Conservation (phyloP, 2,797 vertebrate species). For the Nothura maculosa region DNA sequence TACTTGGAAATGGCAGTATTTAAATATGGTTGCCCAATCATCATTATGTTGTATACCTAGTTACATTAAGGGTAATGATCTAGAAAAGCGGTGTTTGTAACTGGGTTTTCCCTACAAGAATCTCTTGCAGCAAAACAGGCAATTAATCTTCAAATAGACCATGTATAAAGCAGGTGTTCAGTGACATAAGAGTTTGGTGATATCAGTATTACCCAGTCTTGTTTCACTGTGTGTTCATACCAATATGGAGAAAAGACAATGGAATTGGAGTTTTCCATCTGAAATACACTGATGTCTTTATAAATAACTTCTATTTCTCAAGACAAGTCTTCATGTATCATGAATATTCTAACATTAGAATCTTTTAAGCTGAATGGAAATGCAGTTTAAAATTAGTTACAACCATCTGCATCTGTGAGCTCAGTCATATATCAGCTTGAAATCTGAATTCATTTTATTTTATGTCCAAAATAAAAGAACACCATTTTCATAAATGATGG, state of each 20-base stretch:
- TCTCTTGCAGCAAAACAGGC: neutral
- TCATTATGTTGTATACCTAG: neutral
- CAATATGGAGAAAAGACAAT: constrained; percentile 17
- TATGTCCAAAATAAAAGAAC: neutral
- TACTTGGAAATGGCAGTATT: neutral
- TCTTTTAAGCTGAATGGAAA: constrained; percentile 34
- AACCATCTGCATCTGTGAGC: constrained; percentile 26
- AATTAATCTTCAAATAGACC: constrained; percentile 65
- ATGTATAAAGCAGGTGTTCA: constrained; percentile 35
- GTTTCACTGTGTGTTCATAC: neutral
- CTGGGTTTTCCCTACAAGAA: neutral
- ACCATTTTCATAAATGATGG: neutral
- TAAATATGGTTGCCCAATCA: neutral
- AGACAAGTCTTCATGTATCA: neutral
- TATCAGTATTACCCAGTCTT: neutral
- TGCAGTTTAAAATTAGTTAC: constrained; percentile 20
- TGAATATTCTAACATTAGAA: constrained; percentile 41
- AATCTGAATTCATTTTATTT: neutral
- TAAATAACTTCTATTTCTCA: constrained; percentile 32
- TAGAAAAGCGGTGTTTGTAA: constrained; percentile 11
- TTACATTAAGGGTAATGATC: constrained; percentile 37
- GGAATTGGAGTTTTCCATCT: neutral
- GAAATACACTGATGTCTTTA: neutral
- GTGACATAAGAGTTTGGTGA: neutral
- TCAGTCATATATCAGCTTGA: neutral